phyloP scores from a whole-genome alignment of 2,888 invertebrate genomes.

The Ommatoiulus sabulosus region DNA sequence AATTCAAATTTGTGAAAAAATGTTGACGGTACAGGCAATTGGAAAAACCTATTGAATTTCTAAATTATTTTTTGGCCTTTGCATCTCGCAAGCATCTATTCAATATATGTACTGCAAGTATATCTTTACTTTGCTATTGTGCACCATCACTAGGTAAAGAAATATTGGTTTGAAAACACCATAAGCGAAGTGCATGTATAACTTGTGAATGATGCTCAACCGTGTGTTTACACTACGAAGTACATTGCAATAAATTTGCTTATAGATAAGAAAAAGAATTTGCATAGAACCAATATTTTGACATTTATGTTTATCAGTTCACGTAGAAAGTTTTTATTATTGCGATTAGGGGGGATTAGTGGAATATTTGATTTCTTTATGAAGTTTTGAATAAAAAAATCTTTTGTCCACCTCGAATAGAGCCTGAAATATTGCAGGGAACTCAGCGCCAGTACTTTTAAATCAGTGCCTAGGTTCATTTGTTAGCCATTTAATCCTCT shows the following conservation, averaged over 20 bases:
- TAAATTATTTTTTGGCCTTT: too few relatives aligned
- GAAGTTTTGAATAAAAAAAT: background rate
- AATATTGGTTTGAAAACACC: too few relatives aligned
- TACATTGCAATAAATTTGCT: background rate
- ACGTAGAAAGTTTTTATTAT: background rate
- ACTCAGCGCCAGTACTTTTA: background rate
- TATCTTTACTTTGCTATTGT: too few relatives aligned
- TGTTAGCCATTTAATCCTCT: slow-evolving; percentile 19
- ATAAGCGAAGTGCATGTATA: too few relatives aligned
- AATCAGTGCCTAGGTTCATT: slow-evolving; percentile 10
- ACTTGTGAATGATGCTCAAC: background rate
- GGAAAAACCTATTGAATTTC: too few relatives aligned
- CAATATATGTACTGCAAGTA: too few relatives aligned
- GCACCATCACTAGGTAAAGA: too few relatives aligned
- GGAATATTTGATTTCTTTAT: background rate
- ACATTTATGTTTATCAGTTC: background rate
- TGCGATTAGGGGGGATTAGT: background rate
- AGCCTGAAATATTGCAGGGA: slow-evolving; percentile 26
- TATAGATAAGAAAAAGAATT: background rate
- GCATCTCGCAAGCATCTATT: too few relatives aligned
- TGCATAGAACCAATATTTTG: background rate
- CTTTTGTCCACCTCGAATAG: background rate
- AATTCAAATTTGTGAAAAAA: too few relatives aligned
- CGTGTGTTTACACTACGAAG: background rate
- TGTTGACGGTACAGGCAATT: too few relatives aligned